Evolutionary conservation across 37 sponge, comb jelly and placozoan species (phyloP), one percentile per base, ranked within the genome.

Genomic region (Crambe crambe): DNA sequence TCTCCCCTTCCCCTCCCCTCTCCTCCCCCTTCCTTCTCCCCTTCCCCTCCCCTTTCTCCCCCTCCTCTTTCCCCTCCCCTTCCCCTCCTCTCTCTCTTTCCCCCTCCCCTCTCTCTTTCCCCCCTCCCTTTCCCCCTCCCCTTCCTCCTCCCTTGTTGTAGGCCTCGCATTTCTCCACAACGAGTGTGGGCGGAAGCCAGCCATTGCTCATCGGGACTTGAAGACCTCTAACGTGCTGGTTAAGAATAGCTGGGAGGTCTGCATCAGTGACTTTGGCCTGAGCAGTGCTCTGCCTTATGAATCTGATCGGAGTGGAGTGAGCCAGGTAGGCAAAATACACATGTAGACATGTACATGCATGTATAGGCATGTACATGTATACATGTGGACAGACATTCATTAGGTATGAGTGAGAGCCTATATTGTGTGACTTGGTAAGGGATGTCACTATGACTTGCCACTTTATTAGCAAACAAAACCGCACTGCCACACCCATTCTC

Each of bases 61-160:
- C 23, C 5, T 41, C 65, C n/a, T 29, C 27, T 44, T 23, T 42
- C 37, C 65, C 42, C 40, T 64, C 65, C 15, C 36, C 27, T 56
- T 73, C 54, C 40, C 73, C 56, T 51, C 73, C 38, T 21, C 10
- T 8, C 56, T 62, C 42, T 39, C 82, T 1, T 59, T 12, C 44
- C 59, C 31, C 43, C 21, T 43, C 73, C 44, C 37, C 40, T 27
- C 74, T 26, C 41, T 35, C 23, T 56, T 34, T 10, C 30, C 60
- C 73, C n/a, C 65, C 43, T 56, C 37, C 29, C 30, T 38, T 73
- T 10, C 65, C 43, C 40, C 82, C 42, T 22, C 17, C 20, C 74
- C 66, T 42, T 60, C 59, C 39, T 20, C 37, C 2, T 59, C 74
- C 43, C 9, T 64, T 1, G 61, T 42, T 47, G 51, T 12, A 47